Evolutionary conservation across 2,888 invertebrate genomes (phyloP).

Genomic region (Athalia rosae): DNA sequence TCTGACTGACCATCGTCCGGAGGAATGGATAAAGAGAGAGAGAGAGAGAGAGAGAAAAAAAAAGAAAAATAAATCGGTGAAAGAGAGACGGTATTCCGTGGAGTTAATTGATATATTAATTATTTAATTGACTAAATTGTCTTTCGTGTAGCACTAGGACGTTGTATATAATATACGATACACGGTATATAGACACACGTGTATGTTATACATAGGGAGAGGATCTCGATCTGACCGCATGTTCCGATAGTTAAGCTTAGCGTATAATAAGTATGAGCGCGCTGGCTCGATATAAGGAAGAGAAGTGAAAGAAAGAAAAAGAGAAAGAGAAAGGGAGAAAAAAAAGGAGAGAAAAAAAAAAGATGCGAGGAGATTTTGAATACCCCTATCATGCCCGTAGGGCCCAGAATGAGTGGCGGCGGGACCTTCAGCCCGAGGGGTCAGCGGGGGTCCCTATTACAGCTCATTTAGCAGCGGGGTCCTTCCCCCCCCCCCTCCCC

Average conservation of each 20-base stretch:
- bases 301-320: not conserved
- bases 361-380: constrained; percentile 54
- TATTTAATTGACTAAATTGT: constrained; percentile 40
- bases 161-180: too few species aligned
- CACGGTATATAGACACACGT: too few species aligned
- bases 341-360: not conserved
- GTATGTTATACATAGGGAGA: constrained; percentile 6
- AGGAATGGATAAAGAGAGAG: not conserved
- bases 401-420: constrained; percentile 49
- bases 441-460: constrained; percentile 72
- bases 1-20: too few species aligned
- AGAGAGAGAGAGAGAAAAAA: not conserved
- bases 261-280: too few species aligned
- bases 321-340: not conserved
- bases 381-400: constrained; percentile 61
- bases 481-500: constrained; percentile 52
- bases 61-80: not conserved
- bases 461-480: constrained; percentile 73
- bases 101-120: constrained; percentile 40
- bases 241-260: too few species aligned
- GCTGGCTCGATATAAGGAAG: constrained; percentile 9
- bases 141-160: constrained; percentile 21
- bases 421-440: constrained; percentile 57
- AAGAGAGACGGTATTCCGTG: constrained; percentile 17
- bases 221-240: constrained; percentile 26